These are phyloP conservation scores for Corythaeola cristata DNA, from an alignment of 2,113 vertebrate genomes.

Conservation along the genomic window DNA sequence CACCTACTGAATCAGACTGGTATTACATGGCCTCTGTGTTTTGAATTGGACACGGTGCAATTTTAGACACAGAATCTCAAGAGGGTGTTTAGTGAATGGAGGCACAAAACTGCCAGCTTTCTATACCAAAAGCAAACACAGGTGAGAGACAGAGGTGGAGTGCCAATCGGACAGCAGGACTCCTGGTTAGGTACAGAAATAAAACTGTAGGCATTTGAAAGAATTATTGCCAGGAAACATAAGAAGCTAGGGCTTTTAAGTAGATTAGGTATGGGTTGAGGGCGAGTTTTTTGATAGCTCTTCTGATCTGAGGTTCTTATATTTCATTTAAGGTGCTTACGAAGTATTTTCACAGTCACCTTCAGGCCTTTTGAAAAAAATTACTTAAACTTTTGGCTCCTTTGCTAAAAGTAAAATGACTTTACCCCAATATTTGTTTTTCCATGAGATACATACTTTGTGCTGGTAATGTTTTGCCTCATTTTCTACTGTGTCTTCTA, in stretches of 20 bases:
- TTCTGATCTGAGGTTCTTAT: not conserved
- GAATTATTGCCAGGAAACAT: not conserved
- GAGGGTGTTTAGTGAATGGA: not conserved
- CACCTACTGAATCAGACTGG: not conserved
- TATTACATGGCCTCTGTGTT: not conserved
- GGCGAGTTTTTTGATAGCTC: not conserved
- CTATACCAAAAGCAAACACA: not conserved
- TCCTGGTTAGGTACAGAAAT: not conserved
- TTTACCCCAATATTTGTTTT: not conserved
- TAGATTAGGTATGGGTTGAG: not conserved
- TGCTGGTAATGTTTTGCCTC: not conserved
- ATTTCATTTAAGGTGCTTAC: not conserved
- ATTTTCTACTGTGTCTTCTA: not conserved
- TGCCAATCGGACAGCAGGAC: not conserved
- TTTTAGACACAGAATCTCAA: not conserved
- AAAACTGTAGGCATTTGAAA: not conserved
- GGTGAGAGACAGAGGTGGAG: not conserved
- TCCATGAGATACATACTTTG: not conserved
- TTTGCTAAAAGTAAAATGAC: not conserved
- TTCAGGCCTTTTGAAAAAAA: not conserved
- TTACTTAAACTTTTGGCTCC: not conserved
- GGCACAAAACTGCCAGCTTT: not conserved
- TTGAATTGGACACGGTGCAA: not conserved
- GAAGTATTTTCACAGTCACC: constrained; percentile 3
- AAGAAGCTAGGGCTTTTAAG: not conserved